Conservation (phyloP, 2,113 vertebrate genomes). For the Lepidothrix coronata region DNA sequence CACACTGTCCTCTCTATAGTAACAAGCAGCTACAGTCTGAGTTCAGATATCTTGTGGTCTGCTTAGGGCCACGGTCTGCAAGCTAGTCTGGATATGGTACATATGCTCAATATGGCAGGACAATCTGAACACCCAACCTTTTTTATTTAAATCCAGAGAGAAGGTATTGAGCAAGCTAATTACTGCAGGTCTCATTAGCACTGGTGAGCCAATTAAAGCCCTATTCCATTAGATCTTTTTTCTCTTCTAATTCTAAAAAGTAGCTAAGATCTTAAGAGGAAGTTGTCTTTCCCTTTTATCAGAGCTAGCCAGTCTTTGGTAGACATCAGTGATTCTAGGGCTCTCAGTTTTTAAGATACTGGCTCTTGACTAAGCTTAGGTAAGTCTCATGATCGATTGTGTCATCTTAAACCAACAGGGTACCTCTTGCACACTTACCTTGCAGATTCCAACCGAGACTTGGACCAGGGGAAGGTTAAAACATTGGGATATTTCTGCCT, state of each 20-base stretch:
- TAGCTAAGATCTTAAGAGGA: background rate
- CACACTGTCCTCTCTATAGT: slow-evolving; percentile 47
- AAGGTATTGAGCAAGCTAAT: background rate
- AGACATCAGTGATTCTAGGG: background rate
- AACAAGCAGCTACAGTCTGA: slow-evolving; percentile 6
- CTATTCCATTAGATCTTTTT: background rate
- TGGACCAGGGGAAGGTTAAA: background rate
- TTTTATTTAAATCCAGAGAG: background rate
- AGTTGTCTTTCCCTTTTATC: background rate
- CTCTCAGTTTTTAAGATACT: background rate
- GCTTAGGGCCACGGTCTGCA: background rate
- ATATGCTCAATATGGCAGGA: background rate
- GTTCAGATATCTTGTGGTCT: background rate
- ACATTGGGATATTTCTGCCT: background rate
- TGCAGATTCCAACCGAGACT: background rate
- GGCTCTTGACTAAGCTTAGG: background rate
- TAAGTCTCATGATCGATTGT: background rate
- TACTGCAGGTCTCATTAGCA: background rate
- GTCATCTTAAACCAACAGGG: background rate
- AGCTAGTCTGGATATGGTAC: background rate
- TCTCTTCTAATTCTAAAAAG: background rate
- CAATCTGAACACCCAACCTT: background rate
- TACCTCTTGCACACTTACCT: background rate
- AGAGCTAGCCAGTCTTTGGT: background rate
- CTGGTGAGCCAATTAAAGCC: background rate